Evolutionary conservation across 2,113 vertebrate species (phyloP).

Genomic region (Crotalus horridus): DNA sequence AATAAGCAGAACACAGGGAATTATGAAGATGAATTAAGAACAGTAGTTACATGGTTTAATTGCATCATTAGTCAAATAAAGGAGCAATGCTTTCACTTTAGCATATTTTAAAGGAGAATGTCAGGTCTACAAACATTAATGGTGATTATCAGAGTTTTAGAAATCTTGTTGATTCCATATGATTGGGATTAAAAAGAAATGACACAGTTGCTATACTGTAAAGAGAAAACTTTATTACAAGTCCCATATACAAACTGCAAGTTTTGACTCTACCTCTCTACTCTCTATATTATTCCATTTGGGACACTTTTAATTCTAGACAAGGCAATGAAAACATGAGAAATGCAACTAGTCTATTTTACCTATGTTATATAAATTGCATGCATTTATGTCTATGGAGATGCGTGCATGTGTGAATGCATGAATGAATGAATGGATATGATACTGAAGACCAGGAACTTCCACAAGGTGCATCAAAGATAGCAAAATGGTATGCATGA

Average conservation of each 20-base stretch:
- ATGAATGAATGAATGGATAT: background rate
- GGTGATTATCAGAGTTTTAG: background rate
- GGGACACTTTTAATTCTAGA: background rate
- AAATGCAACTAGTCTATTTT: background rate
- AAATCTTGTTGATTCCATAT: background rate
- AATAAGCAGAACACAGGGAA: slow-evolving; percentile 48
- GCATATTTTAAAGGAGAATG: slow-evolving; percentile 34
- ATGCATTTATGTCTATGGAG: background rate
- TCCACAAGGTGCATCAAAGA: background rate
- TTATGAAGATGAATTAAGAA: slow-evolving; percentile 55
- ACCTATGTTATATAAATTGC: background rate
- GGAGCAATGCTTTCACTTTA: background rate
- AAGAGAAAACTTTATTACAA: background rate
- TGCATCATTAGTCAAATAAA: slow-evolving; percentile 53
- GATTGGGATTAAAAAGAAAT: background rate
- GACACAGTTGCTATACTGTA: background rate
- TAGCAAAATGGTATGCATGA: background rate
- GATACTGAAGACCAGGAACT: background rate
- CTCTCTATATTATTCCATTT: background rate
- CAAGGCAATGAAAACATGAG: background rate
- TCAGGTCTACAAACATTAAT: background rate
- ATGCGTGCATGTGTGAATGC: background rate
- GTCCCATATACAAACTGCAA: background rate
- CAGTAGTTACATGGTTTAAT: slow-evolving; percentile 42
- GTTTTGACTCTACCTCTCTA: too few species aligned